A percentile compares a stretch with the other conserved stretches of the same genome.
Conservation (phyloP, 2,797 vertebrate species). For the Melanotaenia nigrans region DNA sequence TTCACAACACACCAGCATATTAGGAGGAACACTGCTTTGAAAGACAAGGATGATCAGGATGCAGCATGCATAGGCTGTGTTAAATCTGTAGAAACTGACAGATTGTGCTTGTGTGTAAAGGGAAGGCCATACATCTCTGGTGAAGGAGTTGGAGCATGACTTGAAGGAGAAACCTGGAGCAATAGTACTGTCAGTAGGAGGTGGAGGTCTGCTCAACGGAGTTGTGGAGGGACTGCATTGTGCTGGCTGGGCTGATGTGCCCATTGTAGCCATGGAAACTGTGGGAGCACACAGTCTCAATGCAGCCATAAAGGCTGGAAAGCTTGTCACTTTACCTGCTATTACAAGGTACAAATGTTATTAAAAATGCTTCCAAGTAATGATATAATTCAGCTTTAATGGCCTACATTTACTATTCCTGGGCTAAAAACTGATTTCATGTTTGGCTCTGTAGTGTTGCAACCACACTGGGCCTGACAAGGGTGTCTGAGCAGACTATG, state of each 20-base stretch:
- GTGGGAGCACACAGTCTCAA: slow-evolving; percentile 88
- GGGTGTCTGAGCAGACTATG: slow-evolving; percentile 84
- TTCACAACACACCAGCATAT: not conserved
- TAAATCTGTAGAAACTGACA: slow-evolving; percentile 7
- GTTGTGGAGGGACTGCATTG: slow-evolving; percentile 86
- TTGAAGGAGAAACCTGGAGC: slow-evolving; percentile 85
- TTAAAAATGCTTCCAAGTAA: not conserved
- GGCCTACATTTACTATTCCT: not conserved
- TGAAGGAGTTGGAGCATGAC: slow-evolving; percentile 85
- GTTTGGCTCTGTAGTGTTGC: slow-evolving; percentile 82
- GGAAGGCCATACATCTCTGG: slow-evolving; percentile 89
- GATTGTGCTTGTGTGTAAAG: slow-evolving; percentile 67
- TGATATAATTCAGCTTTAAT: not conserved
- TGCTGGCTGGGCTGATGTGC: slow-evolving; percentile 88
- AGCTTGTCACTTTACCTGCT: slow-evolving; percentile 84
- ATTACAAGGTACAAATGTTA: slow-evolving; percentile 87
- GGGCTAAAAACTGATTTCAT: not conserved
- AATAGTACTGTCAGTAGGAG: slow-evolving; percentile 89
- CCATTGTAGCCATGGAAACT: slow-evolving; percentile 90
- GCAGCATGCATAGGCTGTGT: not conserved
- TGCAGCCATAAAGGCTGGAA: slow-evolving; percentile 83
- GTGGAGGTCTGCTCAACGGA: slow-evolving; percentile 89
- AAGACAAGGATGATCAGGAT: not conserved
- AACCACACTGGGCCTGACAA: slow-evolving; percentile 87
- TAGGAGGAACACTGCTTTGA: not conserved